Evolutionary conservation across 2,113 vertebrate species (phyloP).

Genomic region (Lycaon pictus): DNA sequence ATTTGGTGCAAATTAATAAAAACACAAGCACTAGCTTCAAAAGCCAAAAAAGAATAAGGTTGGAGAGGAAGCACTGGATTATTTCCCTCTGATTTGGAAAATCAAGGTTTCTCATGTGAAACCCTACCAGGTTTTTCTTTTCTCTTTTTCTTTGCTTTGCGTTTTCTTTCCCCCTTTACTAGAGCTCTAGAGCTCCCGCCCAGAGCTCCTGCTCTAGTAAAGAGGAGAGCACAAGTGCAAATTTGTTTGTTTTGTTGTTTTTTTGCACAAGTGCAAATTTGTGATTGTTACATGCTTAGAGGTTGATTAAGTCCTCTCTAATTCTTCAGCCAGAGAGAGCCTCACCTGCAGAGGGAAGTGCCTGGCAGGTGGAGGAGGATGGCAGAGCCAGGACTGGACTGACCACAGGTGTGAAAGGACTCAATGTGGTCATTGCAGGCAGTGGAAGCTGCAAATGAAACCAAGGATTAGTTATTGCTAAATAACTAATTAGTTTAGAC

Average conservation of each 20-base stretch:
- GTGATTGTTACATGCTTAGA: not conserved
- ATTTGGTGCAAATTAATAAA: constrained; percentile 63
- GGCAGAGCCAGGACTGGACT: not conserved
- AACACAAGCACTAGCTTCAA: constrained; percentile 47
- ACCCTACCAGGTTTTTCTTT: not conserved
- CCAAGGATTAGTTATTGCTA: not conserved
- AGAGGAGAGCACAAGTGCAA: not conserved
- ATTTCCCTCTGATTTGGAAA: not conserved
- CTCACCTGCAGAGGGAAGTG: not conserved
- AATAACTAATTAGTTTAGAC: not conserved
- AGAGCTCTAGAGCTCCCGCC: not conserved
- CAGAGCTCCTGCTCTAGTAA: not conserved
- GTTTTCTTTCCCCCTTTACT: not conserved
- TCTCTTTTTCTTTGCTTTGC: not conserved
- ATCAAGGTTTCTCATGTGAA: not conserved
- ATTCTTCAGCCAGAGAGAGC: not conserved
- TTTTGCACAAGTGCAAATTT: not conserved
- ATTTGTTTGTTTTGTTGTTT: too few species aligned
- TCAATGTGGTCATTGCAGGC: fast-evolving
- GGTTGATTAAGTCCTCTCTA: not conserved
- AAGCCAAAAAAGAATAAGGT: not conserved
- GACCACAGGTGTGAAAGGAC: not conserved
- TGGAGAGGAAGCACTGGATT: not conserved
- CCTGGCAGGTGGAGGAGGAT: not conserved
- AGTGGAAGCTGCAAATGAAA: not conserved